Conservation (phyloP, 2,797 vertebrate species). For the Cossypha polioptera region DNA sequence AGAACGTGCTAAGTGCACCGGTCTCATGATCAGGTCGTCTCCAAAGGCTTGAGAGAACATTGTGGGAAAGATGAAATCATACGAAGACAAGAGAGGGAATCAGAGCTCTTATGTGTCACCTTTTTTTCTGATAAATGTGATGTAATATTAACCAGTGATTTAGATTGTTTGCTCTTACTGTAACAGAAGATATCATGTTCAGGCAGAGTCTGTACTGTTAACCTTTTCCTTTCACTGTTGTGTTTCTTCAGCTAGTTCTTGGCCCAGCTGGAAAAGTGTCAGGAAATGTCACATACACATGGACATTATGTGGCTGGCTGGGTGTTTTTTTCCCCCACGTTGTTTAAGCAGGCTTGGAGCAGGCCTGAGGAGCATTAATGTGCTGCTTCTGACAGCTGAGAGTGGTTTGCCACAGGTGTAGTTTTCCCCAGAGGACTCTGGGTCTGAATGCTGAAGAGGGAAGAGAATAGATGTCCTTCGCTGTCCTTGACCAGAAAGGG, state of each 20-base stretch:
- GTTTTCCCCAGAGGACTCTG: not conserved
- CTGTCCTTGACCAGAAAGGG: not conserved
- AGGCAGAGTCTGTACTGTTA: not conserved
- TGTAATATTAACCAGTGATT: not conserved
- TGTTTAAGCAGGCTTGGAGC: not conserved
- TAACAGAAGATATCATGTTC: not conserved
- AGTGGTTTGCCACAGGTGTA: not conserved
- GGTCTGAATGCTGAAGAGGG: not conserved
- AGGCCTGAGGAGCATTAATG: not conserved
- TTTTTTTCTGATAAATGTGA: not conserved
- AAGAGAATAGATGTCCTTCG: not conserved
- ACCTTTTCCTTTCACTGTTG: not conserved
- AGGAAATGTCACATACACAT: not conserved
- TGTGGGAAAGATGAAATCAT: not conserved
- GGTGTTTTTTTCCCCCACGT: rapidly evolving
- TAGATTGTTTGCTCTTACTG: not conserved
- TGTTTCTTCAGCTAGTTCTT: not conserved
- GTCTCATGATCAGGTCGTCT: not conserved
- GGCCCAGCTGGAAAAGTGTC: not conserved
- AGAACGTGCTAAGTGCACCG: not conserved
- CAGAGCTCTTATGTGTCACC: not conserved
- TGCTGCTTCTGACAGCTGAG: not conserved
- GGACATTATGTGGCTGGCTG: not conserved
- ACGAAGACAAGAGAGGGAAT: rapidly evolving
- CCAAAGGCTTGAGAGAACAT: not conserved